Evolutionary conservation across 2,888 invertebrate species (phyloP), one percentile per base, ranked within the genome.

Genomic region (Biston betularia): DNA sequence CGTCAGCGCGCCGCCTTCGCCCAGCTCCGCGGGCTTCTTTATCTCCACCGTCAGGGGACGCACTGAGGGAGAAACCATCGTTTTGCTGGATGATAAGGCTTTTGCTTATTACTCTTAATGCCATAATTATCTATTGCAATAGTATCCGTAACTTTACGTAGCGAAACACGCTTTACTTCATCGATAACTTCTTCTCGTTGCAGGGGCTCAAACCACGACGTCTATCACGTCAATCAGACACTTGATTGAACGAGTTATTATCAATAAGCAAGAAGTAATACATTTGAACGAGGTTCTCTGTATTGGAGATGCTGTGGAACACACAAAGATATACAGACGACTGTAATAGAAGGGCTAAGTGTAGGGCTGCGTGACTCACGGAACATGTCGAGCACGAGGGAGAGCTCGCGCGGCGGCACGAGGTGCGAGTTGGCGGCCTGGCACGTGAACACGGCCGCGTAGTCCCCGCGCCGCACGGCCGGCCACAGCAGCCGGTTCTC

Each of bases 381-480:
- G 86, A 96, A 96, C 90, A 97, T 95, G 83, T 97, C 97, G 68
- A 97, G 94, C 58, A 96, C 95, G 59, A 97, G 95, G 38, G 96
- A 95, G 14, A 96, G 95, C 86, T 96, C 96, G 86, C 96, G 96
- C 10, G 97, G 96, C 79, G 97, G 96, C 61, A 97, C 97, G 63
- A 98, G 95, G 80, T 96, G 95, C 63, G 97, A 98, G 92, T 98
- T 98, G 82, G 96, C 94, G 34, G 98, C 97, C 87, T 97, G 97
- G 85, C 98, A 98, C 64, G 97, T 97, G 93, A 97, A 97, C 74
- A 97, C 96, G 24, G 97, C 96, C 77, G 97, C 97, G 80, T 98
- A 95, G 93, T 98, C 97, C 35, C 96, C 95, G 65, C 98, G 94
- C 64, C 96, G 94, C 73, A 97, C 95, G 54, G 96, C 95, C 56